These are phyloP conservation scores for Zapus hudsonius DNA, from an alignment of 2,113 vertebrate species.

Conservation along the genomic window DNA sequence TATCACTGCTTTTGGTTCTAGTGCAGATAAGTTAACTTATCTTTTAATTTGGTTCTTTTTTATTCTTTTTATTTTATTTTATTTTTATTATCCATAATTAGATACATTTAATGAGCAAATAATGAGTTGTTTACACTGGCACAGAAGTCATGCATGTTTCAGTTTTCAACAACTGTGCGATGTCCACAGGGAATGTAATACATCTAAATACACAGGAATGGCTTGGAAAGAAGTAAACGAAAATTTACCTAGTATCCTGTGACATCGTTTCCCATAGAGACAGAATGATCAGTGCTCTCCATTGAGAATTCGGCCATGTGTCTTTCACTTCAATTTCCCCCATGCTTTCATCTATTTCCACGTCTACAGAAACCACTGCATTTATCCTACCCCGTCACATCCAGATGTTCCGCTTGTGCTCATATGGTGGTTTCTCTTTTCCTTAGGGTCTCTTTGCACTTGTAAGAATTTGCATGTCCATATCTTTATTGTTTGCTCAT, in stretches of 20 bases:
- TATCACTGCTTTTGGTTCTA: background rate
- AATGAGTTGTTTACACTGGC: too few species aligned
- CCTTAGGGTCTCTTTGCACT: background rate
- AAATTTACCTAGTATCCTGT: background rate
- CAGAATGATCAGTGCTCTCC: background rate
- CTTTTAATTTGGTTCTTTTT: background rate
- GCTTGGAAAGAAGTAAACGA: background rate
- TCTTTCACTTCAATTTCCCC: background rate
- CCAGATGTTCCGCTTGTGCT: background rate
- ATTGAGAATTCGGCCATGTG: background rate
- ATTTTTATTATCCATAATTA: too few species aligned
- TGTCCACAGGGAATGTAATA: background rate
- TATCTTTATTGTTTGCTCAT: background rate
- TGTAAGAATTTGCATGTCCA: background rate
- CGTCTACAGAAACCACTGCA: background rate
- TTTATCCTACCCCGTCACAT: background rate
- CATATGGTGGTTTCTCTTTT: background rate
- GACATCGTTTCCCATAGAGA: background rate
- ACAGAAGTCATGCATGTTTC: background rate
- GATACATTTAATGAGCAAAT: too few species aligned
- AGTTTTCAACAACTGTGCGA: background rate
- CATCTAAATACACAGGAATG: background rate
- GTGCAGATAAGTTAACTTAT: background rate
- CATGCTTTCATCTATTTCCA: background rate
- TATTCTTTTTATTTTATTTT: too few species aligned